Evolutionary conservation across 2,888 invertebrate genomes (phyloP), one percentile per base, ranked within the genome.

Genomic region (Sphaeridia pumilis): DNA sequence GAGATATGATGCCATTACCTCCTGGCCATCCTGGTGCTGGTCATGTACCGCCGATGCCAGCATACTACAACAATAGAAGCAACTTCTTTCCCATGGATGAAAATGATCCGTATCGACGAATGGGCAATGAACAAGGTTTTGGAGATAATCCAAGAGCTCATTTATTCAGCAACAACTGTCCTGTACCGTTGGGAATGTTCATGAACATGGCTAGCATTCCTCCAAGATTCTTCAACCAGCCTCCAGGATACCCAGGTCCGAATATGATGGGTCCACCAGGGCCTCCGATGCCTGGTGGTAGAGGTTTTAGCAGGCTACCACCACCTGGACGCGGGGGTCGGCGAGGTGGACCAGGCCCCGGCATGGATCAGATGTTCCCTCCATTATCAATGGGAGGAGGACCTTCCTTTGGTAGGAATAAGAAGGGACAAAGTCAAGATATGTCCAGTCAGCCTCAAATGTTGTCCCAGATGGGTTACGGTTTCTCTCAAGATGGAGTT

Each of bases 121-220:
- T 41, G 26, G 31, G 31, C 20, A 52, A 52, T 42, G 52, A 52
- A 7, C 46, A 46, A 17, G 45, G 45, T 21, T 52, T 46, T 20
- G 46, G 35, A 3, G 41, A 22, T 36, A 45, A 52, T 41, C 52
- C 52, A 3, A 24, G 52, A 26, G 48, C 52, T 3, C 60, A 57
- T 26, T 26, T 49, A 31, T 61, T 56, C 31, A 55, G 52, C n/a
- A 85, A 85, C 64, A 74, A 72, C 64, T 78, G 93, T 61, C 92
- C 94, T 0, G 90, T 95, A 3, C 87, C 93, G 0, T 84, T 90
- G 44, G 90, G 92, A 38, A 92, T 94, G 87, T 84, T 89, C 65
- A 84, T 92, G 80, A 89, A 86, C 71, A 89, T 86, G 84, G 79
- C 81, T 14, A 82, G 81, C 65, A 79, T 84, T 52, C 82, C 83